Base-by-base conservation (phyloP, 2,797 vertebrate species). In the Acestrorhynchus altus region DNA sequence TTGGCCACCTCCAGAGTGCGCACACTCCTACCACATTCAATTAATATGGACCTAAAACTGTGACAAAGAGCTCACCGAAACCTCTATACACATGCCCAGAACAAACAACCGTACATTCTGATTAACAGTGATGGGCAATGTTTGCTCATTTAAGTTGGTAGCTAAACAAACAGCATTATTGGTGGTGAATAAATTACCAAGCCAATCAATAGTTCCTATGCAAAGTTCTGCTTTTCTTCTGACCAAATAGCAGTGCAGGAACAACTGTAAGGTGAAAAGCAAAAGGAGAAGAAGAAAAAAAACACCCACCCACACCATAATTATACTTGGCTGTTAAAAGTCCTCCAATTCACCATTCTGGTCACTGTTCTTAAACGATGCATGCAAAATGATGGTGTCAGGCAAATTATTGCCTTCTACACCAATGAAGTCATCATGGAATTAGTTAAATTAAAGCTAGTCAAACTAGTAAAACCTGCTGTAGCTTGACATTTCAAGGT, bases 21-120 rank as follows among this genome's bases (percentile, higher is more conserved):
- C 42, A 46, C 65, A 67, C 65, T 44, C 40, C 18, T 40, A 64
- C 39, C 61, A 22, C 61, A 42, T 64, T 64, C 22, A 9, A 65
- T 65, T 42, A 65, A 46, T 46, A 46, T 18, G 46, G 63, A 65
- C 22, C 40, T 65, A 46, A 65, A 65, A 65, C 63, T 42, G 13
- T 22, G 39, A 15, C 10, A 44, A 63, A 39, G 61, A 42, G 31
- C 15, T 72, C 39, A 39, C 31, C 3, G 22, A 31, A 15, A 13
- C 44, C 1, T 15, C 2, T 20, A 54, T 4, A 24, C 4, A 46
- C 40, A 49, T 6, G 18, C 46, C 31, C 6, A 35, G 31, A 35
- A 35, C 31, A 35, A 35, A 35, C 31, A 35, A 35, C 35, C 61
- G 42, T 42, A 22, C n/a, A 24, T 11, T n/a, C 20, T 64, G 22